phyloP scores from a whole-genome alignment of 1,140 invertebrate species.

The Papilio glaucus region DNA sequence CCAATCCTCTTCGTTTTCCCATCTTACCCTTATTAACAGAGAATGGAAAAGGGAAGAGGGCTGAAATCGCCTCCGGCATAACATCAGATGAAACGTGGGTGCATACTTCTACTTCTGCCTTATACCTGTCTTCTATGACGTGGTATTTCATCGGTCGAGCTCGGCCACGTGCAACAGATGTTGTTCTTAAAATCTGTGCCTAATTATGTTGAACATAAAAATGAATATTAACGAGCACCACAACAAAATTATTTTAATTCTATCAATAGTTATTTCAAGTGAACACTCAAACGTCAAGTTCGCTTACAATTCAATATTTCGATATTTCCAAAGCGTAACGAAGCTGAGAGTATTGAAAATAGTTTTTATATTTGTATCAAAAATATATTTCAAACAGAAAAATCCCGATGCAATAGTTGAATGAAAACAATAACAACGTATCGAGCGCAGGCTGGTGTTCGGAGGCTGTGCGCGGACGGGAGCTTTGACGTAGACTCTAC shows the following conservation, averaged over 20 bases:
- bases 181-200: too few species aligned
- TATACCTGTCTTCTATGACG: too few species aligned
- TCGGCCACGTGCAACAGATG: too few species aligned
- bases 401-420: slow-evolving; percentile 7
- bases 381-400: slow-evolving; percentile 19
- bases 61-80: too few species aligned
- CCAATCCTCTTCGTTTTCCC: too few species aligned
- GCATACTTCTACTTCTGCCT: too few species aligned
- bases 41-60: too few species aligned
- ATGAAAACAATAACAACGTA: slow-evolving; percentile 18
- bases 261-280: neutral
- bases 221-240: neutral
- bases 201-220: neutral
- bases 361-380: slow-evolving; percentile 18
- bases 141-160: too few species aligned
- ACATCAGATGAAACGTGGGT: too few species aligned
- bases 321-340: neutral
- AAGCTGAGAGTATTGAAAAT: neutral
- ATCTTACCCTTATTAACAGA: too few species aligned
- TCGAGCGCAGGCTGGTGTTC: neutral
- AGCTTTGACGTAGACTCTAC: neutral
- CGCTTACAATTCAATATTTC: slow-evolving; percentile 8
- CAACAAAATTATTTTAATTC: neutral
- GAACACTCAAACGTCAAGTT: neutral
- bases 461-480: neutral